These are phyloP conservation scores for Leucophora obtusa DNA, from an alignment of 2,888 invertebrate species.

Conservation along the genomic window DNA sequence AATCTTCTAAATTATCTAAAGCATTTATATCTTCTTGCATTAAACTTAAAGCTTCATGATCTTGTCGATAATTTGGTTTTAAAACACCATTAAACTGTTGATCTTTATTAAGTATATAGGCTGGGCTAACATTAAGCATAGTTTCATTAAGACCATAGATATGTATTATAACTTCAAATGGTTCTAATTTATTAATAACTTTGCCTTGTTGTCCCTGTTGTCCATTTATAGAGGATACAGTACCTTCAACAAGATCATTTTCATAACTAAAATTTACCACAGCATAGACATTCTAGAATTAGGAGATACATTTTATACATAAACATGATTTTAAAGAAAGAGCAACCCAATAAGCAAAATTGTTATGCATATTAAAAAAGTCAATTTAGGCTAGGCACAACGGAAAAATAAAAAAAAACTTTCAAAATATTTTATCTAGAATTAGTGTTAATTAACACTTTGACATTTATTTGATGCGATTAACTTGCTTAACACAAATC, in stretches of 20 bases:
- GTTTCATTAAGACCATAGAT: conserved; percentile 73
- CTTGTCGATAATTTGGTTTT: conserved; percentile 44
- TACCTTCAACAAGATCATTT: conserved; percentile 70
- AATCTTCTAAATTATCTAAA: conserved; percentile 42
- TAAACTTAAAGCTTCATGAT: conserved; percentile 43
- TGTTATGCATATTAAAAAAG: too few relatives aligned
- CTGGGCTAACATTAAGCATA: conserved; percentile 66
- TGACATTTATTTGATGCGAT: too few relatives aligned
- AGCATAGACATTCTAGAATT: conserved; percentile 71
- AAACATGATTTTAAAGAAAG: background rate
- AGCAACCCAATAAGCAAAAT: background rate
- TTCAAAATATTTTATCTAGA: too few relatives aligned
- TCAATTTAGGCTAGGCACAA: too few relatives aligned
- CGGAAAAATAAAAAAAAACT: too few relatives aligned
- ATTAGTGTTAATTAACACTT: too few relatives aligned
- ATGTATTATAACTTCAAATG: conserved; percentile 71
- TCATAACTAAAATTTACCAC: conserved; percentile 72
- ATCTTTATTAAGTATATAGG: conserved; percentile 69
- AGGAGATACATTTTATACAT: background rate
- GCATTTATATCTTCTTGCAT: conserved; percentile 41
- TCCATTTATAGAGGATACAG: conserved; percentile 65
- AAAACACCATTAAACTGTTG: conserved; percentile 69
- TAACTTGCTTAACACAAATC: too few relatives aligned
- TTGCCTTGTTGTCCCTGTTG: conserved; percentile 5
- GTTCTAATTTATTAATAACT: conserved; percentile 26